Base-by-base conservation (phyloP, 2,113 vertebrate species). In the Sakesphorus luctuosus region DNA sequence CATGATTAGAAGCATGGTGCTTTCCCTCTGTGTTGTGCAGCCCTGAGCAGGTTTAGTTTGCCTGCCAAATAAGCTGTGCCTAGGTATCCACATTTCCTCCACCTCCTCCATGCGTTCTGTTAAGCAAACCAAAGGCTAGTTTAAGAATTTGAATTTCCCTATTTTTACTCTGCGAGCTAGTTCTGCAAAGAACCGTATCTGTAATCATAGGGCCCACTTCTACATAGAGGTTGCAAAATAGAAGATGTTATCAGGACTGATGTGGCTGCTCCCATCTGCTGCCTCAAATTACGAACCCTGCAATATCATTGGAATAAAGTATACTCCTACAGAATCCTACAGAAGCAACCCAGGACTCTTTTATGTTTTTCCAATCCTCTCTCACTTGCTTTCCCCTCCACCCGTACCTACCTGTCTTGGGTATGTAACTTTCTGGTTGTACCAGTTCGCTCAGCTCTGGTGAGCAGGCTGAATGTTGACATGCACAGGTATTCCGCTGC, bases 391-490 rank as follows among this genome's bases (percentile, higher is more conserved):
- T 80, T 92, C 85, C 92, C 72, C 86, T 90, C 63, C 9, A 0
- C 90, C 83, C 21, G 43, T 33, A n/a, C 88, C 90, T 93, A 90
- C 83, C 65, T 74, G 50, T 63, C 68, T 13, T 3, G 38, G 18
- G 44, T 86, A 86, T 36, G 82, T 74, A 67, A 81, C 36, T 95
- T 96, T 81, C 92, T 93, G 90, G 94, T 93, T 63, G 79, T 92
- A 94, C 95, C 89, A 93, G 92, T 96, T 96, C 5, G 17, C 66
- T 91, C 46, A 68, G 74, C 72, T 67, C 58, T 71, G 80, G 72
- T 1, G 25, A 89, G 76, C 87, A 56, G 67, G 58, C 35, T 78
- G 72, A 63, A 4, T 36, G 75, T 67, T 95, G 85, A 86, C 90
- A 76, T 87, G 77, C 90, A 69, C 68, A 82, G 75, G 38, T 84